Percentiles rank a stretch among this genome's conserved stretches.
phyloP scores from a whole-genome alignment of 2,797 vertebrate genomes.

The Emys orbicularis region DNA sequence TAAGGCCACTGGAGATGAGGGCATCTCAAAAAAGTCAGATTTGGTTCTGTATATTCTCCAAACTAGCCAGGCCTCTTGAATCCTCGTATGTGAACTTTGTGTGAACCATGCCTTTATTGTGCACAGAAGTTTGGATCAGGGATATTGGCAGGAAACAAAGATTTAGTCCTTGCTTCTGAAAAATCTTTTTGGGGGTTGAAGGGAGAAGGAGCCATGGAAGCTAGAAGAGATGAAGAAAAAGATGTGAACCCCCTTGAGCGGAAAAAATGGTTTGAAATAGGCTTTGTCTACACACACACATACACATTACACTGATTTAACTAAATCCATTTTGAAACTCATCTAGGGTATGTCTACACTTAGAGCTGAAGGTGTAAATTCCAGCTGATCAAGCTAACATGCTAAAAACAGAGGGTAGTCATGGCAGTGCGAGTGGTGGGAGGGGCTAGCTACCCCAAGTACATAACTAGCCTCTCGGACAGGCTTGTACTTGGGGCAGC shows the following conservation, averaged over 20 bases:
- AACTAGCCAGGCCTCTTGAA: constrained; percentile 43
- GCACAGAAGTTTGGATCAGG: constrained; percentile 20
- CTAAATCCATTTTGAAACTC: neutral
- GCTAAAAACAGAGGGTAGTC: neutral
- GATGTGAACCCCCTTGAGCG: neutral
- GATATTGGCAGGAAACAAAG: constrained; percentile 21
- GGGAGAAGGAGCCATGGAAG: neutral
- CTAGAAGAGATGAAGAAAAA: neutral
- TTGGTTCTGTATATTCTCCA: constrained; percentile 24
- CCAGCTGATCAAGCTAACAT: neutral
- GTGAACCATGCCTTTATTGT: constrained; percentile 25
- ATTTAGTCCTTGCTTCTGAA: constrained; percentile 17
- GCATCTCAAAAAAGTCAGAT: constrained; percentile 55
- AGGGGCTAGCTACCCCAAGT: neutral
- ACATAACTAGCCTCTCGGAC: neutral
- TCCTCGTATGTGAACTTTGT: constrained; percentile 55
- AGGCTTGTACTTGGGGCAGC: neutral
- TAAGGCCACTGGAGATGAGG: rapidly evolving
- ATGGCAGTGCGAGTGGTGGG: neutral
- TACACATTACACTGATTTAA: neutral
- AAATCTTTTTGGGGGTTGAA: rapidly evolving
- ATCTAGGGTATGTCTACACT: neutral
- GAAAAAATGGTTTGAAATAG: neutral
- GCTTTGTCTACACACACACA: neutral
- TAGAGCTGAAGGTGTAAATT: neutral